A percentile compares a stretch with the other conserved stretches of the same genome.
These are phyloP conservation scores for Nomada goodeniana DNA, from an alignment of 2,888 invertebrate species.

Conservation along the genomic window DNA sequence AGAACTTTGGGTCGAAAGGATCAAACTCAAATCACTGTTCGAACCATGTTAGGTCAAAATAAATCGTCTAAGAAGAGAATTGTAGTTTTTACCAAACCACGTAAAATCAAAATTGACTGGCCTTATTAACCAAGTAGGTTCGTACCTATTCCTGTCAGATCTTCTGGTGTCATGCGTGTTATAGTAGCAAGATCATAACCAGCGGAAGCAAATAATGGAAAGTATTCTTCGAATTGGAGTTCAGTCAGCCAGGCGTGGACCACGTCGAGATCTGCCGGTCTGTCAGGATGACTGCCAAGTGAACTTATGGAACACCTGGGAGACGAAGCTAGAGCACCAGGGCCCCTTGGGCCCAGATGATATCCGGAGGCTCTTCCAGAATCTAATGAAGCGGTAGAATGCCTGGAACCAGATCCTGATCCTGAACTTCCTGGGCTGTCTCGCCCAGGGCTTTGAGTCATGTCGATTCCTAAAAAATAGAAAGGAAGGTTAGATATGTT, in stretches of 20 bases:
- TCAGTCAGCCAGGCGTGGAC: constrained; percentile 97
- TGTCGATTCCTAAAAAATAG: constrained; percentile 82
- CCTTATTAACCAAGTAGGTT: neutral
- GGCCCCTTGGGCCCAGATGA: constrained; percentile 86
- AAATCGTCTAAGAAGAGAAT: too few relatives aligned
- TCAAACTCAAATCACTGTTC: too few relatives aligned
- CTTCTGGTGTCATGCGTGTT: constrained; percentile 99
- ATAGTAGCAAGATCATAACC: constrained; percentile 99
- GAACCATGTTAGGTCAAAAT: too few relatives aligned
- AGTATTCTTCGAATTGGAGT: constrained; percentile 97
- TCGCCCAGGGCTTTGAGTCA: constrained; percentile 91
- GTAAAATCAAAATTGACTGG: too few relatives aligned
- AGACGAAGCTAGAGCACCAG: constrained; percentile 86
- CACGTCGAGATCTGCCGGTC: constrained; percentile 92
- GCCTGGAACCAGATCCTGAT: constrained; percentile 94
- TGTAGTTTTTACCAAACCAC: too few relatives aligned
- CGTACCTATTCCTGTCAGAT: constrained; percentile 91
- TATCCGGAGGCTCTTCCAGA: constrained; percentile 96
- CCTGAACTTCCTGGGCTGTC: constrained; percentile 96
- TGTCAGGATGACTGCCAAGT: constrained; percentile 82
- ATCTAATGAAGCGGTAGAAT: constrained; percentile 95
- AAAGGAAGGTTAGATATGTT: neutral
- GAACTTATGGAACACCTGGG: constrained; percentile 90
- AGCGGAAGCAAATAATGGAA: constrained; percentile 95
- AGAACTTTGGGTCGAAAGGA: too few relatives aligned